Conservation (phyloP, 2,797 vertebrate species). For the Macroramphosus scolopax region DNA sequence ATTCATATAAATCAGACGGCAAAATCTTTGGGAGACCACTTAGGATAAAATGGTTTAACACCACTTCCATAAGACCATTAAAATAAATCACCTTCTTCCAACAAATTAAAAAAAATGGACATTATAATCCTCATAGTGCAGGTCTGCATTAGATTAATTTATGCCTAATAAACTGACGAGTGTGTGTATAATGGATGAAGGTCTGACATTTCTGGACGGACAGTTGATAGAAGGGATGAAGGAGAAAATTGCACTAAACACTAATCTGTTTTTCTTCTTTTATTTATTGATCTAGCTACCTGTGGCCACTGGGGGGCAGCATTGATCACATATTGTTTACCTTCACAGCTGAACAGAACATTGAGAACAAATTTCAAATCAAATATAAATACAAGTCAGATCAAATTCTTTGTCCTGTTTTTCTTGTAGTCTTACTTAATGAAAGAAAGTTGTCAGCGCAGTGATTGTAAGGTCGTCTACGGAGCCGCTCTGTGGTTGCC, state of each 20-base stretch:
- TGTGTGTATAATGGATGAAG: constrained; percentile 2
- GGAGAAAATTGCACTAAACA: constrained; percentile 49
- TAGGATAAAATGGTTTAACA: no score
- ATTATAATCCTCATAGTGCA: no score
- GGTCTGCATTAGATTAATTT: no score
- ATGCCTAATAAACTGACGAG: background rate
- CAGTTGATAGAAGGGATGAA: constrained; percentile 16
- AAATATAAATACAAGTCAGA: background rate
- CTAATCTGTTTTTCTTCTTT: constrained; percentile 13
- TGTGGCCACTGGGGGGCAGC: constrained; percentile 67
- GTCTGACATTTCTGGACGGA: constrained; percentile 3
- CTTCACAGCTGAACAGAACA: constrained; percentile 10
- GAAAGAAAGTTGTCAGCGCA: constrained; percentile 13
- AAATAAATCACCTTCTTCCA: no score
- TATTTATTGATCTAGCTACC: constrained; percentile 46
- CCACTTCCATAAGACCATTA: no score
- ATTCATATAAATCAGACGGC: no score
- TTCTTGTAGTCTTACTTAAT: background rate
- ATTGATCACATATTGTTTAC: constrained; percentile 40
- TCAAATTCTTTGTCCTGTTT: no score
- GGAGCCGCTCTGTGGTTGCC: background rate
- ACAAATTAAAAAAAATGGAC: no score
- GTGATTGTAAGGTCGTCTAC: background rate
- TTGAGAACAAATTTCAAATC: constrained; percentile 1
- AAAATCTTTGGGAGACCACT: no score